phyloP scores from a whole-genome alignment of 2,113 vertebrate genomes.

The Pluvianellus socialis region DNA sequence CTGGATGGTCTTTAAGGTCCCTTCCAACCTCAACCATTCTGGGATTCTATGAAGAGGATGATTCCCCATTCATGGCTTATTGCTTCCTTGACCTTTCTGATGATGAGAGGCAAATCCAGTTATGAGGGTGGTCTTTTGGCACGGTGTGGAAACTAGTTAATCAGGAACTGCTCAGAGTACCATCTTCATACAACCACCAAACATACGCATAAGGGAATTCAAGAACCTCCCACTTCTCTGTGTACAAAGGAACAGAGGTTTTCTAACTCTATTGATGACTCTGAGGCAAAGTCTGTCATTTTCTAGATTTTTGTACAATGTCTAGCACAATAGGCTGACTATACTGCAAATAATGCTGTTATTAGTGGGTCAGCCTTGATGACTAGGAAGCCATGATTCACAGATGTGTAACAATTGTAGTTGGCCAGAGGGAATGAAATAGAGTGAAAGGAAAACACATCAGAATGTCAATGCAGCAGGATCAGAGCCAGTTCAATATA shows the following conservation, averaged over 20 bases:
- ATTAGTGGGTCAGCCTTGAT: not conserved
- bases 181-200: not conserved
- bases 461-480: not conserved
- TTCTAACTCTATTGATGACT: not conserved
- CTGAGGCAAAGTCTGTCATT: not conserved
- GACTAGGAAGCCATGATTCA: not conserved
- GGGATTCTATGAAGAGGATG: not conserved
- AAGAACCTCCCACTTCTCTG: not conserved
- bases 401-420: not conserved
- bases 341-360: not conserved
- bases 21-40: not conserved
- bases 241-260: not conserved
- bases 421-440: not conserved
- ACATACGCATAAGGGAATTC: not conserved
- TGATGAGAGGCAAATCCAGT: not conserved
- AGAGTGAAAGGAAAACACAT: constrained; percentile 39
- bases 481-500: not conserved
- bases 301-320: not conserved
- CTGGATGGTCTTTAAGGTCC: not conserved
- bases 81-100: not conserved
- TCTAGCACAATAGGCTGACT: not conserved
- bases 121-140: not conserved
- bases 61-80: not conserved
- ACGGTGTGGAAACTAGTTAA: not conserved
- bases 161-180: not conserved